These are phyloP conservation scores for Hydractinia symbiolongicarpus DNA, from an alignment of 30 jellyfish, hydroid and myxozoan species.

Conservation along the genomic window DNA sequence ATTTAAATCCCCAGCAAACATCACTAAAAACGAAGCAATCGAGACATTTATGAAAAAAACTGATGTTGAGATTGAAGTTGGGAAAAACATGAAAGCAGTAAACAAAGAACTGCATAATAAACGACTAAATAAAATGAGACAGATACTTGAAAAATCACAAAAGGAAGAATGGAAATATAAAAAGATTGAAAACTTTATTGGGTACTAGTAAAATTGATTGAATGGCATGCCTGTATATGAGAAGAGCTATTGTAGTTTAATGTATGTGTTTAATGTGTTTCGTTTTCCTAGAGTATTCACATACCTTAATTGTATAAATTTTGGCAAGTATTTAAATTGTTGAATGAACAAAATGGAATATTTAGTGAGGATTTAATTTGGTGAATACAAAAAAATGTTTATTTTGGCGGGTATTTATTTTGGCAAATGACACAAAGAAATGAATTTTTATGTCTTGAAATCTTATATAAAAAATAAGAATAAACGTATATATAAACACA, in stretches of 20 bases:
- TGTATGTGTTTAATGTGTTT: constrained; percentile 6
- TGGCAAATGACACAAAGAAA: too few species aligned
- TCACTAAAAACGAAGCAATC: not conserved
- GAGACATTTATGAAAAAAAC: constrained; percentile 10
- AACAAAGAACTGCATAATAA: constrained; percentile 21
- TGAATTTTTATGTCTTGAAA: too few species aligned
- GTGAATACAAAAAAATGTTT: too few species aligned
- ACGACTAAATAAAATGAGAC: constrained; percentile 11
- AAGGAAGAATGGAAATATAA: constrained; percentile 10
- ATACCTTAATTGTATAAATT: too few species aligned
- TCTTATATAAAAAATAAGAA: too few species aligned
- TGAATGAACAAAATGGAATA: too few species aligned
- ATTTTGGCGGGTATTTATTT: too few species aligned
- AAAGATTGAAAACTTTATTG: constrained; percentile 6
- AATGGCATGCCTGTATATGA: not conserved
- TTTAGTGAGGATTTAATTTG: too few species aligned
- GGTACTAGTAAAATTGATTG: not conserved
- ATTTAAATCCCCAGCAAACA: constrained; percentile 14
- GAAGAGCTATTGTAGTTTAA: not conserved
- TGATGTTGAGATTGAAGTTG: constrained; percentile 22
- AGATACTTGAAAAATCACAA: constrained; percentile 9
- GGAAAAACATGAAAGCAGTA: not conserved
- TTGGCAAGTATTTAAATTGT: too few species aligned
- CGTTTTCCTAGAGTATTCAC: too few species aligned
- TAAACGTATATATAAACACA: too few species aligned